A percentile compares a stretch with the other conserved stretches of the same genome.
These are phyloP conservation scores for Cephus sareptanus DNA, from an alignment of 2,888 invertebrate genomes.

Conservation along the genomic window DNA sequence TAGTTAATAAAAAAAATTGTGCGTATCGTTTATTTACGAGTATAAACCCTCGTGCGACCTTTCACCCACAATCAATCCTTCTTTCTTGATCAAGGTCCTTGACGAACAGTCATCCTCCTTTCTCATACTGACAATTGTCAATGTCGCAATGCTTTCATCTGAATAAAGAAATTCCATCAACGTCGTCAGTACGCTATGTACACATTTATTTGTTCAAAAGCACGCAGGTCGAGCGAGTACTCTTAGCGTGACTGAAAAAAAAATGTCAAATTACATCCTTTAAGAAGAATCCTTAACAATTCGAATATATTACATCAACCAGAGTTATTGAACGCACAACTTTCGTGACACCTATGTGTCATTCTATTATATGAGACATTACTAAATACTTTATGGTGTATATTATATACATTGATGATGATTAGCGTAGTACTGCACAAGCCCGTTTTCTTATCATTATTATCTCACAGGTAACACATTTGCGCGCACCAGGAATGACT, in stretches of 20 bases:
- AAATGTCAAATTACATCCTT: not conserved
- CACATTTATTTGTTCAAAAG: not conserved
- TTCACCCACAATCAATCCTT: not conserved
- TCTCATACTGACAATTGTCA: not conserved
- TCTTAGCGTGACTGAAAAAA: not conserved
- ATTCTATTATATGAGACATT: not conserved
- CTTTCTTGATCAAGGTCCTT: not conserved
- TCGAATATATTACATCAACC: not conserved
- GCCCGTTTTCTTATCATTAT: not conserved
- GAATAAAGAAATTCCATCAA: not conserved
- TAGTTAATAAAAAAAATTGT: constrained; percentile 62
- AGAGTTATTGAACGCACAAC: not conserved
- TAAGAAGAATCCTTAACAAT: not conserved
- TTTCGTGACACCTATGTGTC: not conserved
- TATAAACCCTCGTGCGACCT: not conserved
- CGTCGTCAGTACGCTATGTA: not conserved
- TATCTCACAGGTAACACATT: not conserved
- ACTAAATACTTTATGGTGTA: not conserved
- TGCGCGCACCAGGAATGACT: not conserved
- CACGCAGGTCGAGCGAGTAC: not conserved
- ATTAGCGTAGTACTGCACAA: not conserved
- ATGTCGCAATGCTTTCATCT: not conserved
- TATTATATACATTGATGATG: not conserved
- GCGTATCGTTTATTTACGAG: constrained; percentile 27
- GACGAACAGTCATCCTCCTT: not conserved